Percentiles rank a stretch among this genome's conserved stretches.
Evolutionary conservation across 2,113 vertebrate genomes (phyloP).

Genomic region (Notechis scutatus): DNA sequence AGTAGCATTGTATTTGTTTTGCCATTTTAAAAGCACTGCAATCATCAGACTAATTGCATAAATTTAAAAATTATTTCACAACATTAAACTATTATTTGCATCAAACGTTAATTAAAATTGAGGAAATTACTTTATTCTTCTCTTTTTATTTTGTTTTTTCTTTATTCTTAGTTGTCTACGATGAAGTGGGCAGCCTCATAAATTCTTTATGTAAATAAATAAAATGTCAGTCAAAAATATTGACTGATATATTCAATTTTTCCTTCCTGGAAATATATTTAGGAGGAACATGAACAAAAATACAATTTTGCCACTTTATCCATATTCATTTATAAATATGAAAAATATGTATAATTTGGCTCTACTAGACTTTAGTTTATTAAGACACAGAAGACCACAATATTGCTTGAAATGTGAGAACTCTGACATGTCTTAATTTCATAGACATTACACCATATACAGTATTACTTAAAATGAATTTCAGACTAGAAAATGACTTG

Average conservation of each 20-base stretch:
- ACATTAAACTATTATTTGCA: slow-evolving; percentile 12
- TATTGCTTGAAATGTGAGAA: background rate
- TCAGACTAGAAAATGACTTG: background rate
- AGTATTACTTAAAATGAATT: background rate
- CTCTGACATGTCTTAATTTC: background rate
- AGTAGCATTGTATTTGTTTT: slow-evolving; percentile 53
- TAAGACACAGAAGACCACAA: background rate
- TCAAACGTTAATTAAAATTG: background rate
- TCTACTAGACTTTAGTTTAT: background rate
- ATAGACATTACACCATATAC: background rate
- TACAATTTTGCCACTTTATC: background rate
- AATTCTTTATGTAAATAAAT: background rate
- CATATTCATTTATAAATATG: background rate
- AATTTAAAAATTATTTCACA: slow-evolving; percentile 18
- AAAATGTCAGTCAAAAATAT: background rate
- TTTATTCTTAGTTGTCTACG: background rate
- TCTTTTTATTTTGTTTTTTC: background rate
- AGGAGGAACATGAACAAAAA: background rate
- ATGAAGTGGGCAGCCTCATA: background rate
- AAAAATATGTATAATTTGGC: background rate
- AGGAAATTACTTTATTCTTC: background rate
- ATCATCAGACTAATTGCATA: slow-evolving; percentile 67
- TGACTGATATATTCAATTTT: background rate
- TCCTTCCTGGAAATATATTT: background rate
- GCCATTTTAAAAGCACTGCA: slow-evolving; percentile 66